Evolutionary conservation across 2,113 vertebrate species (phyloP).

Genomic region (Benitochromis conjunctus): DNA sequence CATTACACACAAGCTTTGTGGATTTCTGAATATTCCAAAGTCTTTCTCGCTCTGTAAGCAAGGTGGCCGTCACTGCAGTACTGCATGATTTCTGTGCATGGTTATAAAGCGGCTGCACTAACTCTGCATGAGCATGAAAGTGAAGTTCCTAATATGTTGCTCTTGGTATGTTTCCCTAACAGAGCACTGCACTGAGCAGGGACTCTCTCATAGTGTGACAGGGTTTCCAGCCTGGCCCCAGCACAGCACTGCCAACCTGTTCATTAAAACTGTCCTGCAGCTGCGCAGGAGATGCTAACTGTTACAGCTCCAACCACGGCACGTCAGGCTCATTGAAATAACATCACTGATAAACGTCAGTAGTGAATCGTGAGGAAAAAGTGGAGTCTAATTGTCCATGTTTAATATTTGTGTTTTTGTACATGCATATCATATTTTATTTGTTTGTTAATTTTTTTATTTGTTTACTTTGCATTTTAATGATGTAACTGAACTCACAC

Average conservation of each 20-base stretch:
- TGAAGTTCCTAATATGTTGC: conserved; percentile 60
- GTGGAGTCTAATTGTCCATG: background rate
- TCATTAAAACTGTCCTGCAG: conserved; percentile 36
- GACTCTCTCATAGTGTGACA: conserved; percentile 75
- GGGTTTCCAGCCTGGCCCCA: conserved; percentile 1
- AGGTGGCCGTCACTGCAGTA: background rate
- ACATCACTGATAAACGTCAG: background rate
- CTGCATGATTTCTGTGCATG: background rate
- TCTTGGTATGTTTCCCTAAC: conserved; percentile 71
- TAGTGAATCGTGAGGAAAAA: background rate
- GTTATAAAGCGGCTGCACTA: background rate
- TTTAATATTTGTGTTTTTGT: background rate
- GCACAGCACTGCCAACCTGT: conserved; percentile 16
- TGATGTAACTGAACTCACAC: background rate
- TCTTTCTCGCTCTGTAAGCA: background rate
- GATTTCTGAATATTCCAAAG: background rate
- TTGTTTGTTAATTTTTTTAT: background rate
- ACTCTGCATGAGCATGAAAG: conserved; percentile 31
- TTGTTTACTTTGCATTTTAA: background rate
- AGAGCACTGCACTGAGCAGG: conserved; percentile 76
- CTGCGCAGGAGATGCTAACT: conserved; percentile 21
- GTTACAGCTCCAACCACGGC: conserved; percentile 1
- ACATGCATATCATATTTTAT: background rate
- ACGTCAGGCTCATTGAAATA: conserved; percentile 21
- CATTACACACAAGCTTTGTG: background rate